phyloP scores from a whole-genome alignment of 2,888 invertebrate genomes.

The Anticlea derivata region DNA sequence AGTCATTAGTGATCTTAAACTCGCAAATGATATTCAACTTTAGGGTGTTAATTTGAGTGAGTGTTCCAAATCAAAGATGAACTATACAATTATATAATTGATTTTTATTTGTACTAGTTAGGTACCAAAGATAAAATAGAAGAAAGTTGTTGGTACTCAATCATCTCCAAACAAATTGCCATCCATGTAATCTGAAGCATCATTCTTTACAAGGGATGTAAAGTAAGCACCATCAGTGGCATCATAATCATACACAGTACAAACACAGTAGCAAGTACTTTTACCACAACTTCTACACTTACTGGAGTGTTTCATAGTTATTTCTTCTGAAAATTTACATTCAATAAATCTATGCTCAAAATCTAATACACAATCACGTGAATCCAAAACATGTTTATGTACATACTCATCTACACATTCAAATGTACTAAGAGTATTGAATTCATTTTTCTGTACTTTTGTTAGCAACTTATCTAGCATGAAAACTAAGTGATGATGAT shows the following conservation, averaged over 20 bases:
- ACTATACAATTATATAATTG: too few relatives aligned
- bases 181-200: conserved; percentile 70
- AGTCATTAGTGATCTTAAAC: too few relatives aligned
- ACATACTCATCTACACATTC: conserved; percentile 89
- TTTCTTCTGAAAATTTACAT: conserved; percentile 69
- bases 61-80: too few relatives aligned
- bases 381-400: conserved; percentile 79
- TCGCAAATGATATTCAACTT: too few relatives aligned
- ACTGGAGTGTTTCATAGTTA: conserved; percentile 66
- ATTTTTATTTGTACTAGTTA: too few relatives aligned
- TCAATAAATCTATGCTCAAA: conserved; percentile 50
- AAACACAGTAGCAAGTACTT: conserved; percentile 68
- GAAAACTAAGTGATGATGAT: conserved; percentile 98
- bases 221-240: conserved; percentile 65
- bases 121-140: neutral
- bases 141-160: conserved; percentile 2
- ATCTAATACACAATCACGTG: conserved; percentile 41
- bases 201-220: conserved; percentile 58
- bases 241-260: conserved; percentile 62
- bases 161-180: conserved; percentile 66
- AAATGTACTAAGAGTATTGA: conserved; percentile 90
- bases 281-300: conserved; percentile 73
- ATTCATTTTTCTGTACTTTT: conserved; percentile 88
- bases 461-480: conserved; percentile 94
- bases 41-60: too few relatives aligned